These are phyloP conservation scores for Morpho helenor DNA, from an alignment of 2,888 invertebrate species.

Conservation along the genomic window DNA sequence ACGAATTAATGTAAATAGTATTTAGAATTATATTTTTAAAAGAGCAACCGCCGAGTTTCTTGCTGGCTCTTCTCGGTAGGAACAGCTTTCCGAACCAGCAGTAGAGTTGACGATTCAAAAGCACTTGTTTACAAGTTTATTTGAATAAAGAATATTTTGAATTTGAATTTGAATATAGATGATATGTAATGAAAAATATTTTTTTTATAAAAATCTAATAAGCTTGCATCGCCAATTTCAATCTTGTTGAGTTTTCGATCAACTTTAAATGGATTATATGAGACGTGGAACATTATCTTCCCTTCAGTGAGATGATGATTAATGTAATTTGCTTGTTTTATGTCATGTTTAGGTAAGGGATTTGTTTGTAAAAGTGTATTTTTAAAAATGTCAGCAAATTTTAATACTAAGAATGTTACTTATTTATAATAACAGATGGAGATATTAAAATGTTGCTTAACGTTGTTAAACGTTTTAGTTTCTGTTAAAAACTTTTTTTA, in stretches of 20 bases:
- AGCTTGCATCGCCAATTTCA: conserved; percentile 3
- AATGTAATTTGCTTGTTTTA: conserved; percentile 8
- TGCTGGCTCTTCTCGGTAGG: too few species aligned
- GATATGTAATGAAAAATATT: neutral
- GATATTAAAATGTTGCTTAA: neutral
- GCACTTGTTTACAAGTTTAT: too few species aligned
- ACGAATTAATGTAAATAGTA: too few species aligned
- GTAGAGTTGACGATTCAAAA: too few species aligned
- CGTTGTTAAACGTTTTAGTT: too few species aligned
- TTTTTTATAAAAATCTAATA: neutral
- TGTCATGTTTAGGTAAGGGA: neutral
- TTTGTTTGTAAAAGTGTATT: neutral
- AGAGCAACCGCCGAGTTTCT: too few species aligned
- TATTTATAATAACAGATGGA: neutral
- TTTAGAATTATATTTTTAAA: too few species aligned
- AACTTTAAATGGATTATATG: conserved; percentile 8
- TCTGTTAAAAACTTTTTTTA: too few species aligned
- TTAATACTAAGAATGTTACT: neutral
- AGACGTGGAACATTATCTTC: conserved; percentile 4
- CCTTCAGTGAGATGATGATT: conserved; percentile 7
- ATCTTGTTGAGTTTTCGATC: neutral
- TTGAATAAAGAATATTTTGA: too few species aligned
- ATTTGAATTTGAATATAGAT: too few species aligned
- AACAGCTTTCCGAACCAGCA: too few species aligned
- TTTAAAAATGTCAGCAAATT: neutral